Percentiles rank a stretch among this genome's conserved stretches.
phyloP scores from a whole-genome alignment of 2,113 vertebrate genomes.

The Rhegmatorhina hoffmannsi region DNA sequence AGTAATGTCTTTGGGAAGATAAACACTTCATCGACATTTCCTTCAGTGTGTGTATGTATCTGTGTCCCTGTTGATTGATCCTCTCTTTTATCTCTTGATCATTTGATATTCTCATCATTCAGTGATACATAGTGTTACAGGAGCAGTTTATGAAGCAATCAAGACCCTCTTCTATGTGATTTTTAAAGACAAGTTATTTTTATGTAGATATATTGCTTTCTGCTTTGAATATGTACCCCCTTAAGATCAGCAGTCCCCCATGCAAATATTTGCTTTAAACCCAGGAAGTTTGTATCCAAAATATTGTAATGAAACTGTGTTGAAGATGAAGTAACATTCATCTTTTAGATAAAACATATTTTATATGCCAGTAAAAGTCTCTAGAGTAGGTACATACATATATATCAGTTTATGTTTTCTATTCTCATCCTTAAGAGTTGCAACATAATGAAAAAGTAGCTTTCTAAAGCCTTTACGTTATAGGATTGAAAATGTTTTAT shows the following conservation, averaged over 20 bases:
- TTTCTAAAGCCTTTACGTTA: background rate
- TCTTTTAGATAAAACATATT: background rate
- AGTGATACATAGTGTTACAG: background rate
- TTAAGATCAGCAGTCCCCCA: background rate
- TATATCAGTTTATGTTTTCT: background rate
- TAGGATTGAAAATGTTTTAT: background rate
- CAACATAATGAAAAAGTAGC: background rate
- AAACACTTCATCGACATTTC: background rate
- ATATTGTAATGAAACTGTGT: background rate
- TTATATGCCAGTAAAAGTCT: background rate
- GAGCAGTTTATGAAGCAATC: background rate
- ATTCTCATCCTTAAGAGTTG: background rate
- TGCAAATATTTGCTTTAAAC: background rate
- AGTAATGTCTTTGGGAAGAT: background rate
- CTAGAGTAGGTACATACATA: background rate
- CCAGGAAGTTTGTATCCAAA: background rate
- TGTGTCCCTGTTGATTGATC: background rate
- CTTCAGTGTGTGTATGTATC: background rate
- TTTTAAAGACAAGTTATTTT: background rate
- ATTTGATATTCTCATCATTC: background rate
- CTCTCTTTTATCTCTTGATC: background rate
- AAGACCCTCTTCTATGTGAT: background rate
- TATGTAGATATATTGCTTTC: background rate
- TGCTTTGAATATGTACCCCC: background rate
- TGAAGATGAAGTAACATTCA: background rate